phyloP scores from a whole-genome alignment of 2,888 invertebrate genomes.

The Drosophila nigritarsus region DNA sequence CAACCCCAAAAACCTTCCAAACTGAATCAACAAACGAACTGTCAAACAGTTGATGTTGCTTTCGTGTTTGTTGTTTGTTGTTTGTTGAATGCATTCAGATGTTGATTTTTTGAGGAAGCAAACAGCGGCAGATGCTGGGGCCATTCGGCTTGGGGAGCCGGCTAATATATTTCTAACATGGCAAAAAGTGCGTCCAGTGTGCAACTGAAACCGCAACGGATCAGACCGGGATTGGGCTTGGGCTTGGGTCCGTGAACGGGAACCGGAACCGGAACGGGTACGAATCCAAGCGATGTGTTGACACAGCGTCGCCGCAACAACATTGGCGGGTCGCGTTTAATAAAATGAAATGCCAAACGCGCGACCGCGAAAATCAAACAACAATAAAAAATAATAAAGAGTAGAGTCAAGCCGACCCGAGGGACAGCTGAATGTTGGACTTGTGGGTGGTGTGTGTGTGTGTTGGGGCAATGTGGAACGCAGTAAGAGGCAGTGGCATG shows the following conservation, averaged over 20 bases:
- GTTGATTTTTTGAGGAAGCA: constrained; percentile 26
- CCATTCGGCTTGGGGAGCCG: not conserved
- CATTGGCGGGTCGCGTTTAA: constrained; percentile 72
- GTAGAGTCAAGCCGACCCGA: constrained; percentile 7
- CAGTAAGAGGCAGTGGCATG: not conserved
- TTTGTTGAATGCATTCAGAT: constrained; percentile 33
- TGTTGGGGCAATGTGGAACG: constrained; percentile 30
- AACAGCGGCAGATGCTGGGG: constrained; percentile 21
- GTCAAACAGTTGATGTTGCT: constrained; percentile 3
- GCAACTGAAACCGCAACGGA: not conserved
- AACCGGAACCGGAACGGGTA: not conserved
- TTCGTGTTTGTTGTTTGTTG: constrained; percentile 9
- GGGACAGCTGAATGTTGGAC: constrained; percentile 4
- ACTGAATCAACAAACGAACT: constrained; percentile 35
- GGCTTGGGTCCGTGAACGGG: not conserved
- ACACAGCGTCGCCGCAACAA: constrained; percentile 65
- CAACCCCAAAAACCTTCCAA: constrained; percentile 9
- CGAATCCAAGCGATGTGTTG: constrained; percentile 59
- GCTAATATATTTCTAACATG: constrained; percentile 50
- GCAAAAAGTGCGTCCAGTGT: constrained; percentile 47
- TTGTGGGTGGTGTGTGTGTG: constrained; percentile 8
- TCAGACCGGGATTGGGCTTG: not conserved
- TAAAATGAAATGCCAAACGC: constrained; percentile 76
- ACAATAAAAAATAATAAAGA: constrained; percentile 70
- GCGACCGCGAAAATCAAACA: constrained; percentile 78